Evolutionary conservation across 2,113 vertebrate genomes (phyloP).

Genomic region (Aptenodytes patagonicus): DNA sequence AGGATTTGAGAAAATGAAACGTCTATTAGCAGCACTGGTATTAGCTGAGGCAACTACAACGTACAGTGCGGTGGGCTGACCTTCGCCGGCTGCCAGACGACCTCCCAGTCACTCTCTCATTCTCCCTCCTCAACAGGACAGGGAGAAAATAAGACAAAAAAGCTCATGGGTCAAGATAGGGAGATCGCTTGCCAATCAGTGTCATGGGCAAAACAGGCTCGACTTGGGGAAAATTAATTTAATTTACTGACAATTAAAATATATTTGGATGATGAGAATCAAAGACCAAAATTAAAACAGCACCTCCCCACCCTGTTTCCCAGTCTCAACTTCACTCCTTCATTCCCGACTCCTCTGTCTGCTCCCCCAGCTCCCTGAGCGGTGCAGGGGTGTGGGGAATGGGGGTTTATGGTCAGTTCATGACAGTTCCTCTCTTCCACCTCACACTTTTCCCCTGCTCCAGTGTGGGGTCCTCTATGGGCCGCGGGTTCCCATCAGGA

Average conservation of each 20-base stretch:
- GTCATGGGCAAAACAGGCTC: not conserved
- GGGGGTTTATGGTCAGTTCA: not conserved
- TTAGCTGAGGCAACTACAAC: not conserved
- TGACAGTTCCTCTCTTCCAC: not conserved
- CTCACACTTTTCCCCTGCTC: not conserved
- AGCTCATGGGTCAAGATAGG: not conserved
- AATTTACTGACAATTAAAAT: not conserved
- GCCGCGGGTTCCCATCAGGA: fast-evolving
- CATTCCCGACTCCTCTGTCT: not conserved
- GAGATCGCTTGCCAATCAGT: not conserved
- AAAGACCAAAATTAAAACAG: not conserved
- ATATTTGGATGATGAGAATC: not conserved
- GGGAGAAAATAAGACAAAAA: not conserved
- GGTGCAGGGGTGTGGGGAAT: no score
- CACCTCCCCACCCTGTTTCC: not conserved
- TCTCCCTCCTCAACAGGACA: not conserved
- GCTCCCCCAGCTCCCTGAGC: fast-evolving
- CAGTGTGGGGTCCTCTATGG: no score
- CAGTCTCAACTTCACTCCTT: not conserved
- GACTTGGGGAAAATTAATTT: not conserved
- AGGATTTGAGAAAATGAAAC: not conserved
- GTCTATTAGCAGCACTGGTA: not conserved
- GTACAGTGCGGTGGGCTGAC: fast-evolving
- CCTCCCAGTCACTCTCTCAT: not conserved
- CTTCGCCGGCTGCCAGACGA: not conserved